Evolutionary conservation across 2,113 vertebrate genomes (phyloP), one percentile per base, ranked within the genome.

Genomic region (Anarhynchus alexandrinus): DNA sequence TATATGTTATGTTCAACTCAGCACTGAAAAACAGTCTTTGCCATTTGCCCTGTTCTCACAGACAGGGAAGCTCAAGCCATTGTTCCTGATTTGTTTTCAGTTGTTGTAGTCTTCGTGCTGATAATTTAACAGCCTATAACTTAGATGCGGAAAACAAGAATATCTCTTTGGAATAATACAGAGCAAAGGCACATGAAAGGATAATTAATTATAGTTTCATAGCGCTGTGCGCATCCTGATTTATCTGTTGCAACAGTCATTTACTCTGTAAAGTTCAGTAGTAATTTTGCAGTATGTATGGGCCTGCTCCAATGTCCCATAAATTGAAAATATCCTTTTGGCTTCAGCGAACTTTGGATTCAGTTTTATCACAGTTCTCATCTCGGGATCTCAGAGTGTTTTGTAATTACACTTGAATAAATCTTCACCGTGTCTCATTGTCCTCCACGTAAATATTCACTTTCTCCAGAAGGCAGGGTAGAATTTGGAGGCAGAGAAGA

Each of bases 81-180:
- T 96, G 96, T 96, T 96, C 67, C 74, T 43, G 71, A 49, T 81
- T 96, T 94, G 93, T 88, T 96, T 93, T 76, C 80, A 64, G 83
- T 91, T 94, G 59, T 72, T 95, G 73, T 65, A 84, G 62, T 58
- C 81, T 67, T 55, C 11, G 1, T 65, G 65, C 74, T 88, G 91
- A 9, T 81, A 93, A 89, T 93, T 92, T 93, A 88, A 86, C 88
- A 89, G 81, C 65, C 72, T 71, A 3, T 59, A 79, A 92, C 86
- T 80, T 91, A 64, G 62, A 66, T 6, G n/a, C 82, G 73, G 62
- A 65, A 82, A 93, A 55, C 55, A 77, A 85, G 78, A 77, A 55
- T 85, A 65, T 42, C 22, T 88, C 93, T 86, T 93, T 70, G 66
- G 71, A 86, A 84, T 62, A 94, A 47, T 36, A 27, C 42, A 93